A percentile compares a stretch with the other conserved stretches of the same genome.
Evolutionary conservation across 2,888 invertebrate species (phyloP).

Genomic region (Tuberolachnus salignus): DNA sequence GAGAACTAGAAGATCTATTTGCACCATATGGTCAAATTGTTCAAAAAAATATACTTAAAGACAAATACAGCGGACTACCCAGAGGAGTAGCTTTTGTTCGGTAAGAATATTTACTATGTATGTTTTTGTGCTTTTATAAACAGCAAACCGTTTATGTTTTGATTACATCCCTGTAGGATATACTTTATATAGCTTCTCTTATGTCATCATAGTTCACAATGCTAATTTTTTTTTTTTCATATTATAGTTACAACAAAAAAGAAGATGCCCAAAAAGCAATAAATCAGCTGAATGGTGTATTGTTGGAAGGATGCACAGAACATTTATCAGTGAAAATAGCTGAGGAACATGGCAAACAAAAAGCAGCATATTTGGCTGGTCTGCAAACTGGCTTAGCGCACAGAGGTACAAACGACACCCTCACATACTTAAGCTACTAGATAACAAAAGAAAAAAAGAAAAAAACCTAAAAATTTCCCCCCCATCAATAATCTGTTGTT

Average conservation of each 20-base stretch:
- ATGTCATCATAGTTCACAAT: not conserved
- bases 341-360: conserved; percentile 84
- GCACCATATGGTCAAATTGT: conserved; percentile 88
- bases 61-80: conserved; percentile 85
- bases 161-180: not conserved
- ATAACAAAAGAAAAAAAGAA: conserved; percentile 55
- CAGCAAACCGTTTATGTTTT: not conserved
- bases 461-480: conserved; percentile 37
- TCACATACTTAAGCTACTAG: conserved; percentile 57
- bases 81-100: conserved; percentile 92
- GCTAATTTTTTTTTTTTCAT: conserved; percentile 54
- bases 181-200: not conserved
- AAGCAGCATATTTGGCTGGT: conserved; percentile 76
- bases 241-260: conserved; percentile 78
- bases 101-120: conserved; percentile 64
- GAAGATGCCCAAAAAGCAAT: conserved; percentile 92
- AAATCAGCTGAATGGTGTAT: conserved; percentile 80
- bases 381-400: conserved; percentile 69
- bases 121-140: not conserved
- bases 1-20: conserved; percentile 83
- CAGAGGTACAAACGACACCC: conserved; percentile 57
- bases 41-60: conserved; percentile 87
- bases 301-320: conserved; percentile 82
- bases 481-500: conserved; percentile 40
- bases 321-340: conserved; percentile 85